phyloP scores from a whole-genome alignment of 2,888 invertebrate genomes.

The Cheilosia urbana region DNA sequence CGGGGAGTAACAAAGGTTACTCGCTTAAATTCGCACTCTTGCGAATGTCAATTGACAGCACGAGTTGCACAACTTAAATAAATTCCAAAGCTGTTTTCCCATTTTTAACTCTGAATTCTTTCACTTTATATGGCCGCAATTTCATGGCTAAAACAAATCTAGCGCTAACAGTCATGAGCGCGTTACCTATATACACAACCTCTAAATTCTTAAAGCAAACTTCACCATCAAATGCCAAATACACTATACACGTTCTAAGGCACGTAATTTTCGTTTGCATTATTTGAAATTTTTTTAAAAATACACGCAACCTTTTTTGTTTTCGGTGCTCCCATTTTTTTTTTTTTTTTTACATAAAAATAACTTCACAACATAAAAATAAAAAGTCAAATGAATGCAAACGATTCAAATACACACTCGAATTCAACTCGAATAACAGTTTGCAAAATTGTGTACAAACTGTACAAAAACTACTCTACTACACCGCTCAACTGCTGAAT shows the following conservation, averaged over 20 bases:
- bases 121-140: conserved; percentile 2
- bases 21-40: too few species aligned
- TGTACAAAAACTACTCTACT: conserved; percentile 29
- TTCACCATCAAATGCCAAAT: not conserved
- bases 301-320: conserved; percentile 65
- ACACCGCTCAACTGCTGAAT: conserved; percentile 57
- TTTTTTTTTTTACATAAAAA: conserved; percentile 11
- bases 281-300: conserved; percentile 31
- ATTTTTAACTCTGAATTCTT: not conserved
- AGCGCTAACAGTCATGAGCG: not conserved
- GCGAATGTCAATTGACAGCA: not conserved
- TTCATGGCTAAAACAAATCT: not conserved
- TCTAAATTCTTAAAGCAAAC: not conserved
- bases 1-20: too few species aligned
- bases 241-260: not conserved
- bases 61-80: not conserved
- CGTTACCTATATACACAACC: not conserved
- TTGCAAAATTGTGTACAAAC: conserved; percentile 17
- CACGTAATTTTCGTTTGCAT: conserved; percentile 1
- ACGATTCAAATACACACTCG: conserved; percentile 12
- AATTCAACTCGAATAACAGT: conserved; percentile 8
- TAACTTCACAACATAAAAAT: not conserved
- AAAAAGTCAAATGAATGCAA: not conserved
- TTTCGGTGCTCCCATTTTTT: conserved; percentile 70
- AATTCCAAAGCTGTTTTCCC: not conserved